These are phyloP conservation scores for Diplodus puntazzo DNA, from an alignment of 2,797 vertebrate genomes.

Conservation along the genomic window DNA sequence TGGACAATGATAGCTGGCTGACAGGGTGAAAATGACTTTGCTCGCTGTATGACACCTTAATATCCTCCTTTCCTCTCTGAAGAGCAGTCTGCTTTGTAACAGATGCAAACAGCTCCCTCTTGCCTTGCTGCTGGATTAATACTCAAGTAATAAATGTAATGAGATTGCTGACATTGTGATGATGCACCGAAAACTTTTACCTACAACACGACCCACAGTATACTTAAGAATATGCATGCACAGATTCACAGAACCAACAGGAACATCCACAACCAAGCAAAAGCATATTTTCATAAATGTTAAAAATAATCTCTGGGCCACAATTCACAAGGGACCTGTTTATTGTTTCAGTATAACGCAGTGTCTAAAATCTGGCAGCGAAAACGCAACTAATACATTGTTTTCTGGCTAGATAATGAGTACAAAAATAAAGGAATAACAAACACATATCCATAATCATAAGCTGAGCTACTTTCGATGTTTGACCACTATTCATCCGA, in stretches of 20 bases:
- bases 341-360: constrained; percentile 3
- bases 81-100: constrained; percentile 9
- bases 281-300: neutral
- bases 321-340: constrained; percentile 5
- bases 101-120: constrained; percentile 6
- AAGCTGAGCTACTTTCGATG: neutral
- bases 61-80: constrained; percentile 16
- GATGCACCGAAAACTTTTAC: neutral
- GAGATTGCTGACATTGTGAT: neutral
- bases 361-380: constrained; percentile 4
- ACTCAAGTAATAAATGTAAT: neutral
- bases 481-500: neutral
- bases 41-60: constrained; percentile 41
- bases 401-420: constrained; percentile 19
- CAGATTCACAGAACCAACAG: neutral
- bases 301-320: neutral
- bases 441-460: neutral
- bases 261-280: neutral
- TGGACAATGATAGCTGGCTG: constrained; percentile 48
- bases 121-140: neutral
- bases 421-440: neutral
- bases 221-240: neutral
- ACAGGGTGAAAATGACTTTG: constrained; percentile 56
- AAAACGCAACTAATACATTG: constrained; percentile 10
- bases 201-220: neutral